phyloP scores from a whole-genome alignment of 2,113 vertebrate species.

The Xiphorhynchus elegans region DNA sequence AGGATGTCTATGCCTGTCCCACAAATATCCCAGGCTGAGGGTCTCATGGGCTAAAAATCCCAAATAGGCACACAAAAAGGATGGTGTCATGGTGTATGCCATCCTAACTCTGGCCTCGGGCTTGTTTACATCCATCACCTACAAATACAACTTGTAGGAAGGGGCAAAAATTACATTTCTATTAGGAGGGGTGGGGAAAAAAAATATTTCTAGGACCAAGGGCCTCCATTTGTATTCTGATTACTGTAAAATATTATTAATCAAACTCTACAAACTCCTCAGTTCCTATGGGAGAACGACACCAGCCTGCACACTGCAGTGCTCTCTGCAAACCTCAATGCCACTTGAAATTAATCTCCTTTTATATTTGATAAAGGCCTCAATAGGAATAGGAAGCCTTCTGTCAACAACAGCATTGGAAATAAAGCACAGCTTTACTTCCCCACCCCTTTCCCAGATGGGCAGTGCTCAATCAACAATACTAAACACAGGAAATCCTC shows the following conservation, averaged over 20 bases:
- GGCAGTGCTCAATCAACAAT: not conserved
- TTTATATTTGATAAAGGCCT: slow-evolving; percentile 17
- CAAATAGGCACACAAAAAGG: not conserved
- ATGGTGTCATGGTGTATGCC: too few species aligned
- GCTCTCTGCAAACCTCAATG: not conserved
- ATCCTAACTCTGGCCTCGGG: not conserved
- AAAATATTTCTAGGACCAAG: not conserved
- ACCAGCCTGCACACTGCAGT: not conserved
- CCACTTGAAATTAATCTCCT: not conserved
- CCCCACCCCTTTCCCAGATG: not conserved
- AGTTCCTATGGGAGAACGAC: not conserved
- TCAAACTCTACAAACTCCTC: not conserved
- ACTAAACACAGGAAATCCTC: not conserved
- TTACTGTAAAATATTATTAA: not conserved
- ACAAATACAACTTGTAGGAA: not conserved
- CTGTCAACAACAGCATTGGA: not conserved
- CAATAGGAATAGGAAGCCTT: not conserved
- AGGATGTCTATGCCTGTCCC: not conserved
- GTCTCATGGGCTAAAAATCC: not conserved
- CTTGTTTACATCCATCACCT: not conserved
- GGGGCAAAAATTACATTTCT: not conserved
- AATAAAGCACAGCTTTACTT: not conserved
- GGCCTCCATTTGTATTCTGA: not conserved
- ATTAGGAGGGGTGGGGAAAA: too few species aligned
- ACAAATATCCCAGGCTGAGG: not conserved